A percentile compares a stretch with the other conserved stretches of the same genome.
phyloP scores from a whole-genome alignment of 92 coral and sea anemone genomes.

The Chrysogorgia sp. region DNA sequence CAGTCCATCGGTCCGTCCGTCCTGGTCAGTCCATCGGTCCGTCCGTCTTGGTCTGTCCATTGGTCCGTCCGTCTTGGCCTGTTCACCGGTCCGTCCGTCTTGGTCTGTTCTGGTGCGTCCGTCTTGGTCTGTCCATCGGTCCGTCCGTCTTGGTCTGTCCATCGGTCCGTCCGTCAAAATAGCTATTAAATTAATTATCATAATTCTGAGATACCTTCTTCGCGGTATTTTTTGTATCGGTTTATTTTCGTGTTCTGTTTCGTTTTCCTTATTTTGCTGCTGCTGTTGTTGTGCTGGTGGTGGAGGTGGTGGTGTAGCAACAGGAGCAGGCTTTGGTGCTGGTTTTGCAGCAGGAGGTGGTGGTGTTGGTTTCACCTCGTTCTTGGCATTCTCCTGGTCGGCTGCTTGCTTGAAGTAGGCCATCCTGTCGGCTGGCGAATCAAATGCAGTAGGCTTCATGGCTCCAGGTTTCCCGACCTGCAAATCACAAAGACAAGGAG shows the following conservation, averaged over 20 bases:
- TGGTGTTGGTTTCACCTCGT: constrained; percentile 55
- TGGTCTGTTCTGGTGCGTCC: neutral
- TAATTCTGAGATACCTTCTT: constrained; percentile 44
- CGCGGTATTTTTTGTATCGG: constrained; percentile 42
- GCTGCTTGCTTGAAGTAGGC: constrained; percentile 90
- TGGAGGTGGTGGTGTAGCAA: constrained; percentile 54
- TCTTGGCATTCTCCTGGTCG: constrained; percentile 76
- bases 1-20: too few species aligned
- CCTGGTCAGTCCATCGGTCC: too few species aligned
- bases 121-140: too few species aligned
- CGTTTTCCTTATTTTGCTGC: constrained; percentile 30
- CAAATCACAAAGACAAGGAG: neutral
- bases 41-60: neutral
- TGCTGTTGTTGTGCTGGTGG: constrained; percentile 33
- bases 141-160: too few species aligned
- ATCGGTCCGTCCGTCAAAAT: neutral
- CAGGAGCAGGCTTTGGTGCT: constrained; percentile 70
- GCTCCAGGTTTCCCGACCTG: constrained; percentile 36
- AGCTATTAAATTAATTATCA: neutral
- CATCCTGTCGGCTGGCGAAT: constrained; percentile 96
- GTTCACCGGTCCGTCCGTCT: neutral
- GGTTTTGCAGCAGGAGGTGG: constrained; percentile 44
- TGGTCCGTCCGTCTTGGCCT: neutral
- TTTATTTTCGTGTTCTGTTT: constrained; percentile 16
- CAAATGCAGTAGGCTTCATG: constrained; percentile 49